Evolutionary conservation across 2,113 vertebrate species (phyloP), one percentile per base, ranked within the genome.

Genomic region (Misgurnus anguillicaudatus): DNA sequence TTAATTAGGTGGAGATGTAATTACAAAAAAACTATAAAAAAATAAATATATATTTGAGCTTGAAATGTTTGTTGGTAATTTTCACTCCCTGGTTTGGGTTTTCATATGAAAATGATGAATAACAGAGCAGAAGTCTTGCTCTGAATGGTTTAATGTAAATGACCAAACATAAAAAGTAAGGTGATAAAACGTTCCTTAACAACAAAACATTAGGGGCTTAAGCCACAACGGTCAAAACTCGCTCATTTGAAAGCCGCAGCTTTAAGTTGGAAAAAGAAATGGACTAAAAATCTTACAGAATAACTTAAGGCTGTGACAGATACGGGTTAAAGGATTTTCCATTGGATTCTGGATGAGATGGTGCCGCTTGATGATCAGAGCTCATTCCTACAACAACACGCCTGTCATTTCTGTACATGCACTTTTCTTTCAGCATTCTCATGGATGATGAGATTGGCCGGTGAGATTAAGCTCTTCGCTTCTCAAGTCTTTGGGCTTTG

Each of bases 311-410:
- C 13, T 19, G 17, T 6, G 63, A n/a, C 39, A 60, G 10, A 6
- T n/a, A n/a, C 63, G 24, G 65, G 48, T 76, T 77, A 77, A 67
- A 24, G 47, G 58, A 53, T 73, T 24, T n/a, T 80, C 66, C 78
- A 60, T 77, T 48, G 36, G 19, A 77, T 77, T 60, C 55, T 60
- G 21, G 57, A 53, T 19, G 81, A 3, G 45, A n/a, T 66, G 63
- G 16, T 63, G 58, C 13, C 10, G 61, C 45, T 81, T 9, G 19
- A 47, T 62, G 31, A 77, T 57, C 47, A 70, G 38, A 77, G 48
- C 48, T 57, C 68, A 45, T 31, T 75, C 36, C 64, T 8, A 60
- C 55, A 79, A 72, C 36, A 41, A 75, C 65, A 75, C 53, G 9
- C 47, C 63, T 58, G 53, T 11, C 9, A 21, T 41, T 60, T 79